phyloP scores from a whole-genome alignment of 2,797 vertebrate genomes.

The Threskiornis aethiopicus region DNA sequence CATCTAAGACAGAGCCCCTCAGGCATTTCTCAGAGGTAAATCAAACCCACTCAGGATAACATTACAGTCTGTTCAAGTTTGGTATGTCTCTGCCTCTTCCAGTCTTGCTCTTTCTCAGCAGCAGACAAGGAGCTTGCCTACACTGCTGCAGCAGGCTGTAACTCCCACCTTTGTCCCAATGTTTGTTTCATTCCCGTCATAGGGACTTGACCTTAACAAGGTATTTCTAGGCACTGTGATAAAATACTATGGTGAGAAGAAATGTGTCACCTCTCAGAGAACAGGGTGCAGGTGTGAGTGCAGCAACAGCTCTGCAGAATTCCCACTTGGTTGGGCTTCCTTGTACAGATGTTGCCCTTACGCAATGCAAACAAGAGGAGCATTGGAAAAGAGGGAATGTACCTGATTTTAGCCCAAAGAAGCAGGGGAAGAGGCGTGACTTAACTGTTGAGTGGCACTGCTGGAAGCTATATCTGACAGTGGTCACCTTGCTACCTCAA shows the following conservation, averaged over 20 bases:
- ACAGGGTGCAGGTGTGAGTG: accelerated
- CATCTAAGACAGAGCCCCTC: not conserved
- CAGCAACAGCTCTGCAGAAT: not conserved
- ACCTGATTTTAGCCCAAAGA: not conserved
- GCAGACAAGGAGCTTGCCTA: not conserved
- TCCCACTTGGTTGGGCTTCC: not conserved
- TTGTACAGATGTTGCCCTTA: not conserved
- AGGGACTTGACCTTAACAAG: not conserved
- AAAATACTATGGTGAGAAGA: not conserved
- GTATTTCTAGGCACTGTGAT: not conserved
- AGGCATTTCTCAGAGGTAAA: not conserved
- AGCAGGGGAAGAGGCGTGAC: not conserved
- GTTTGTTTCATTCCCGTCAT: not conserved
- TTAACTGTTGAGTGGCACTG: not conserved
- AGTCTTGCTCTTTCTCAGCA: not conserved
- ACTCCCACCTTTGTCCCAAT: not conserved
- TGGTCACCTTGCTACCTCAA: not conserved
- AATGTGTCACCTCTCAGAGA: not conserved
- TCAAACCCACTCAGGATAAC: not conserved
- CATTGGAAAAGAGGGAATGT: not conserved
- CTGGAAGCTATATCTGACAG: not conserved
- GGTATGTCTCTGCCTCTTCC: not conserved
- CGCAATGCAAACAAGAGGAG: not conserved
- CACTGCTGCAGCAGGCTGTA: not conserved
- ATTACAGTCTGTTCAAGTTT: not conserved